A percentile compares a stretch with the other conserved stretches of the same genome.
Conservation (phyloP, 1,140 invertebrate genomes). For the Fopius arisanus region DNA sequence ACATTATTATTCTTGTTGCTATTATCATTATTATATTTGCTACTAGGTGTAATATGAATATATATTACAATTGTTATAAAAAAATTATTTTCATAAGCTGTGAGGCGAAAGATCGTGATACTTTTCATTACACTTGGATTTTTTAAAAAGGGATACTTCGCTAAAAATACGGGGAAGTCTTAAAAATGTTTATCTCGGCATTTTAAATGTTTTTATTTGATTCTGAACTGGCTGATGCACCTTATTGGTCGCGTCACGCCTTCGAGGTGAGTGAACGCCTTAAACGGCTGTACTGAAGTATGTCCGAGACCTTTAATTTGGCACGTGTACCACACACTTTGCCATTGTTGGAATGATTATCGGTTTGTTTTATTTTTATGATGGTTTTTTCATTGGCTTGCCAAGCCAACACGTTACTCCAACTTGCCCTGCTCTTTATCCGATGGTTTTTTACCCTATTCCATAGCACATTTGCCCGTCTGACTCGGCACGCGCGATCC, state of each 20-base stretch:
- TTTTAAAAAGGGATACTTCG: too few species aligned
- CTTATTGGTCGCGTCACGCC: slow-evolving; percentile 10
- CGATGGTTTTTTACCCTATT: neutral
- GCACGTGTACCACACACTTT: slow-evolving; percentile 55
- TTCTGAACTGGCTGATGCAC: neutral
- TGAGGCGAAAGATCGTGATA: too few species aligned
- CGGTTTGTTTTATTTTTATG: slow-evolving; percentile 36
- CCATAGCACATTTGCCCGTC: neutral
- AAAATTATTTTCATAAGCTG: too few species aligned
- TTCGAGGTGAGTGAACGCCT: slow-evolving; percentile 1
- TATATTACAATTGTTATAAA: too few species aligned
- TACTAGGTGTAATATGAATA: too few species aligned
- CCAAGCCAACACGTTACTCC: neutral
- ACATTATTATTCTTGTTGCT: too few species aligned
- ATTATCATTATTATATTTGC: too few species aligned
- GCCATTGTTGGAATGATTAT: slow-evolving; percentile 60
- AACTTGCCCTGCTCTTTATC: slow-evolving; percentile 1
- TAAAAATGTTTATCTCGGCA: neutral
- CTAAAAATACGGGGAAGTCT: too few species aligned
- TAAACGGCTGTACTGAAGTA: slow-evolving; percentile 35
- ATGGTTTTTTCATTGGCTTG: neutral
- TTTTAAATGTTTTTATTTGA: neutral
- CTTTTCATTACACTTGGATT: too few species aligned
- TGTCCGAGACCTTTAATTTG: slow-evolving; percentile 58
- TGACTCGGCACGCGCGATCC: slow-evolving; percentile 4